These are phyloP conservation scores for Andrena marginata DNA, from an alignment of 2,888 invertebrate genomes.

Conservation along the genomic window DNA sequence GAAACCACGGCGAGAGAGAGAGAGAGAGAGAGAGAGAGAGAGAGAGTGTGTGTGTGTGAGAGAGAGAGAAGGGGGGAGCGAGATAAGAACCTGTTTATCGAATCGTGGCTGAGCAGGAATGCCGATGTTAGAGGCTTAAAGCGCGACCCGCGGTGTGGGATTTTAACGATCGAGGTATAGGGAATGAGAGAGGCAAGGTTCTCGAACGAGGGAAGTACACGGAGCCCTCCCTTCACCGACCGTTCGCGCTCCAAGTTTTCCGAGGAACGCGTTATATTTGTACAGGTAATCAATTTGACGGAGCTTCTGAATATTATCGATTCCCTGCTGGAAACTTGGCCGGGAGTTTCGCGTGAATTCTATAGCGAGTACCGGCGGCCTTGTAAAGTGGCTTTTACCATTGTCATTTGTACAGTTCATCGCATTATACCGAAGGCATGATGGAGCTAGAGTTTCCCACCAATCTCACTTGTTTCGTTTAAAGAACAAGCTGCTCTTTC, in stretches of 20 bases:
- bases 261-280: not conserved
- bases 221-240: not conserved
- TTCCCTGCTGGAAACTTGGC: conserved; percentile 9
- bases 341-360: conserved; percentile 1
- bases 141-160: conserved; percentile 1
- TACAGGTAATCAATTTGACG: conserved; percentile 12
- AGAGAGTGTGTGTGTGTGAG: too few relatives aligned
- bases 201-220: not conserved
- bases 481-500: not conserved
- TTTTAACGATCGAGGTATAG: conserved; percentile 11
- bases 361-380: not conserved
- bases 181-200: conserved; percentile 1
- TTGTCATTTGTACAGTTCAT: not conserved
- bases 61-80: not conserved
- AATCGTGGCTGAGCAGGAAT: conserved; percentile 39
- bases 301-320: conserved; percentile 26
- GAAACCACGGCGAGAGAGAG: not conserved
- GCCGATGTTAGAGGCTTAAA: conserved; percentile 24
- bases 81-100: conserved; percentile 65
- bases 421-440: too few relatives aligned
- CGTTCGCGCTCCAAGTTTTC: conserved; percentile 7
- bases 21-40: not conserved
- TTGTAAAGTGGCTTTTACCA: not conserved
- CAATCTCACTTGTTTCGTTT: too few relatives aligned
- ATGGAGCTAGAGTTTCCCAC: too few relatives aligned